Percentiles rank a stretch among this genome's conserved stretches.
Conservation (phyloP, 1,140 invertebrate genomes). For the Drosophila santomea region DNA sequence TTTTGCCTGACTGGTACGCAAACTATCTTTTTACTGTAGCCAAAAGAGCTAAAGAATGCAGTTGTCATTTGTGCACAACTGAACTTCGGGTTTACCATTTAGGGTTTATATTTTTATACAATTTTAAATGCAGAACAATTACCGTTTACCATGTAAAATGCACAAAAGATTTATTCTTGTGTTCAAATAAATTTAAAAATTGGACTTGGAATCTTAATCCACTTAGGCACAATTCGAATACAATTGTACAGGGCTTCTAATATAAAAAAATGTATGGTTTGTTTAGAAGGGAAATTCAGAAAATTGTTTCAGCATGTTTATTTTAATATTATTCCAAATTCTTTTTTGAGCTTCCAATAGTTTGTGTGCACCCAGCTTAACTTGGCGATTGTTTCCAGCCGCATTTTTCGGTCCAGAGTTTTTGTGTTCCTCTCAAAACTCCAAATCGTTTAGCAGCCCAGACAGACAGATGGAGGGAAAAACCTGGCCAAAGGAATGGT, state of each 20-base stretch:
- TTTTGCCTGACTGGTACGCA: background rate
- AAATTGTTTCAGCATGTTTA: background rate
- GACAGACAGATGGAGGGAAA: conserved; percentile 14
- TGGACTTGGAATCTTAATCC: no score
- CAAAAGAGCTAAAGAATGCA: no score
- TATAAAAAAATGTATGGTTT: no score
- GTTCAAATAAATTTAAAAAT: background rate
- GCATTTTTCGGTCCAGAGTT: conserved; percentile 4
- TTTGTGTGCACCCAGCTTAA: conserved; percentile 52
- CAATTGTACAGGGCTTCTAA: no score
- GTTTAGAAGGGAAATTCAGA: background rate
- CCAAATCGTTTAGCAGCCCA: conserved; percentile 69
- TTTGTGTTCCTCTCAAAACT: conserved; percentile 38
- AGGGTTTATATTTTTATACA: no score
- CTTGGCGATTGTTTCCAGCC: conserved; percentile 51
- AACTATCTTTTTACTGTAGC: no score
- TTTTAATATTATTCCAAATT: conserved; percentile 38
- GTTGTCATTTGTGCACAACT: no score
- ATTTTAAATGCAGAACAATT: no score
- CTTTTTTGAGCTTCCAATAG: conserved; percentile 52
- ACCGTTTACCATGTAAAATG: no score
- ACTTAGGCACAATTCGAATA: no score
- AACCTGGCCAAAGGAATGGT: conserved; percentile 20
- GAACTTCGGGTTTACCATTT: no score
- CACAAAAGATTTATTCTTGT: background rate